Evolutionary conservation across 2,888 invertebrate species (phyloP), one percentile per base, ranked within the genome.

Genomic region (Trileptium ribeirensis): DNA sequence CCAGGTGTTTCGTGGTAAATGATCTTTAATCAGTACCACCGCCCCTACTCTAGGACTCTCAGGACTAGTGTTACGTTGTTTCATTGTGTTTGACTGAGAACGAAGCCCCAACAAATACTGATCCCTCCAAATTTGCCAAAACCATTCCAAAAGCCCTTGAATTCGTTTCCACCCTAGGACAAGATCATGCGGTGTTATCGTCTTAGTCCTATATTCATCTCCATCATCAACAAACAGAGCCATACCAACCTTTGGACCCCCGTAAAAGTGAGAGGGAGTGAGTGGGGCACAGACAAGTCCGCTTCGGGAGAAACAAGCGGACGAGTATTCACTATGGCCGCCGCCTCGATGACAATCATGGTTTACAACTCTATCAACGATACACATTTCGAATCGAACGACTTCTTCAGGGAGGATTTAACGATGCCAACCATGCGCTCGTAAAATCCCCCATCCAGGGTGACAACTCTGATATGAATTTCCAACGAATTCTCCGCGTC

Each of bases 1-100:
- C 77, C 77, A 75, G 24, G 38, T 75, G 39, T 39, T 38, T 36
- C 77, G 36, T 34, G 77, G 77, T 15, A 75, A 39, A 37, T 75
- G 3, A 15, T 75, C 77, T n/a, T 75, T 37, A 2, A 75, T 38
- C 2, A 38, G 36, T 2, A 75, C 77, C 2, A 75, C 77, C 8
- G 77, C 36, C n/a, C 77, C 77, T 3, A 75, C n/a, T 38, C 36
- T 3, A 75, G 77, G 77, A 29, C 2, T 8, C 2, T 33, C 36
- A 8, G 36, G 29, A n/a, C 77, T 75, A 3, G 37, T 39, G 37
- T 75, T 75, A 24, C 77, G 31, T 2, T 36, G 36, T 19, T 3
- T 3, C 36, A 38, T 34, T 3, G 37, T 19, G 24, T 75, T 75
- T 3, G 38, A 34, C 8, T 75, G 8, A 8, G 8, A 36, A 33